Evolutionary conservation across 2,797 vertebrate genomes (phyloP).

Genomic region (Sebastes nivosus): DNA sequence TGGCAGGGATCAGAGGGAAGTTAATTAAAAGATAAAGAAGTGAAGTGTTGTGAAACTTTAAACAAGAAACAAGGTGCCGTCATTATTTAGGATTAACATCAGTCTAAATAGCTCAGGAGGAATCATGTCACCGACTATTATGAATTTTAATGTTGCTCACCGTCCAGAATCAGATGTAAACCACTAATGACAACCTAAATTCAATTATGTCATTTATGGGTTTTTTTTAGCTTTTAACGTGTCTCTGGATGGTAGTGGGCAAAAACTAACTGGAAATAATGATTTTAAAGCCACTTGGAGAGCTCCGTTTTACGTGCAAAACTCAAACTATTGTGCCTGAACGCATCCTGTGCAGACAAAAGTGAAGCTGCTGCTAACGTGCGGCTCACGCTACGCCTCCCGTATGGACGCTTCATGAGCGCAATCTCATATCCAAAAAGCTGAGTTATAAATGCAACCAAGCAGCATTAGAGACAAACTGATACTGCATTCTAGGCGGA

Average conservation of each 20-base stretch:
- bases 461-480: too few species aligned
- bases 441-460: background rate
- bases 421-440: background rate
- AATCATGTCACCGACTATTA: background rate
- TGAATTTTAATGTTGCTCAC: background rate
- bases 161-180: background rate
- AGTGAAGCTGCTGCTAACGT: background rate
- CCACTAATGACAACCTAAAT: background rate
- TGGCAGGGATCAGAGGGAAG: background rate
- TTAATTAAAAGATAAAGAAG: slow-evolving; percentile 32
- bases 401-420: background rate
- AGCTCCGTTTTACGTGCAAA: background rate
- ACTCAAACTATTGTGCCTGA: background rate
- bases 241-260: background rate
- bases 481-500: too few species aligned
- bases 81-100: slow-evolving; percentile 8
- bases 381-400: too few species aligned
- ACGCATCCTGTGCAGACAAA: background rate
- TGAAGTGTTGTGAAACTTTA: slow-evolving; percentile 5
- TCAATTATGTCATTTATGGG: background rate
- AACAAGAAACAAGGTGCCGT: background rate
- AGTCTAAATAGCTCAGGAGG: background rate
- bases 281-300: background rate
- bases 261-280: background rate
- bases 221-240: background rate